Evolutionary conservation across 2,797 vertebrate species (phyloP), one percentile per base, ranked within the genome.

Genomic region (Vipera ursinii): DNA sequence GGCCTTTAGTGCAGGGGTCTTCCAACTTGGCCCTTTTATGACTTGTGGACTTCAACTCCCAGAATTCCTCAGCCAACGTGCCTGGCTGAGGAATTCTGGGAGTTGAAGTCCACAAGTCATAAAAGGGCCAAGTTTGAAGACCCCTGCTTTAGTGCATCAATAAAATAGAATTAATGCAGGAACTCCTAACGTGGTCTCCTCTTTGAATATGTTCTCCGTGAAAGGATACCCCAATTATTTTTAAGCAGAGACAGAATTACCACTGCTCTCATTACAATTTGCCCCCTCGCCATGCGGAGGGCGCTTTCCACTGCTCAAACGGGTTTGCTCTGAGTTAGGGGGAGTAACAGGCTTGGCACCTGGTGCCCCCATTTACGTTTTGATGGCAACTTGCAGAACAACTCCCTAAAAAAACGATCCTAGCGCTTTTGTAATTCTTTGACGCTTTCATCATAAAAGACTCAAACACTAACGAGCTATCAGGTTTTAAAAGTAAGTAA

Each of bases 401-500:
- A 85, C 3, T 53, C 5, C 20, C 15, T 51, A 9, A 89, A 9
- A 9, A 89, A 92, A 78, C 8, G 93, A 87, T 5, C 55, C 26
- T 61, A 82, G 24, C 88, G 92, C 69, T 60, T 57, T 53, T 32
- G 1, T 61, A 93, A 94, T 57, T 13, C 89, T 53, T 88, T 1
- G 92, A 93, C 61, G 0, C 8, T 92, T 12, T 20, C 69, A 60
- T 0, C 4, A 48, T 60, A 60, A 93, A 88, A 0, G 92, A 65
- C 87, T 82, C 48, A 2, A 53, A 48, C 38, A 93, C 87, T 91
- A 82, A 86, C 86, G 48, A 94, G 51, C 86, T 24, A n/a, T 90
- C 0, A 73, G 63, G 51, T 82, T 86, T 93, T 95, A 91, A 89
- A 24, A 93, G 87, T 73, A n/a, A 15, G 48, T 61, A 48, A 87